phyloP scores from a whole-genome alignment of 2,113 vertebrate species.

The Diadophis punctatus region DNA sequence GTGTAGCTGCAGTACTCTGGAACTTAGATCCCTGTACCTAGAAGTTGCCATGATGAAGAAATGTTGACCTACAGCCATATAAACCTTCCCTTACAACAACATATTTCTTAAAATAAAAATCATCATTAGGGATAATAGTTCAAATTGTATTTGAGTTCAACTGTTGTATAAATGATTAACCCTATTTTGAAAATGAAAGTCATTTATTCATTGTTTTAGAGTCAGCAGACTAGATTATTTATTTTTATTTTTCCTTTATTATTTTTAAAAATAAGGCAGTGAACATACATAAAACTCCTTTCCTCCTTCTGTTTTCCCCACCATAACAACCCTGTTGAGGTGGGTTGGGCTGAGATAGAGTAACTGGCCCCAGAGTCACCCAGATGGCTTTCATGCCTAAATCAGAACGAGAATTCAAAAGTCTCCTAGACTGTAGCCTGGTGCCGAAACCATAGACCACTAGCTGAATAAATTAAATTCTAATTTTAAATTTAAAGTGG shows the following conservation, averaged over 20 bases:
- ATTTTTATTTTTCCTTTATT: not conserved
- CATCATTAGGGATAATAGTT: not conserved
- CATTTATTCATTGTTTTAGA: not conserved
- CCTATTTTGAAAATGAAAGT: not conserved
- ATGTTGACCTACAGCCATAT: not conserved
- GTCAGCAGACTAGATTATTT: not conserved
- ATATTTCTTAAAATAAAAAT: not conserved
- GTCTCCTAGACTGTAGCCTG: not conserved
- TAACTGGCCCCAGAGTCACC: not conserved
- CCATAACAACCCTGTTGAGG: not conserved
- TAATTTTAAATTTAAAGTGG: not conserved
- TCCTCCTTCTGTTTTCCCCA: not conserved
- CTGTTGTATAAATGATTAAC: not conserved
- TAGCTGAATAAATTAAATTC: not conserved
- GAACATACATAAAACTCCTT: not conserved
- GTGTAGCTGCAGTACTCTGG: not conserved
- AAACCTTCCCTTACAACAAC: not conserved
- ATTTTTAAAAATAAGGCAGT: not conserved
- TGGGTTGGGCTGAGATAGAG: not conserved
- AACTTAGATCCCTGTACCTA: not conserved
- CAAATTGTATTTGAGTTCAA: not conserved
- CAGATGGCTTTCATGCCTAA: not conserved
- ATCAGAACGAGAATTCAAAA: not conserved
- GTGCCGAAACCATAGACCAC: not conserved
- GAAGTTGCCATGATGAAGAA: not conserved